Percentiles rank a stretch among this genome's conserved stretches.
Evolutionary conservation across 2,797 vertebrate species (phyloP).

Genomic region (Artibeus jamaicensis): DNA sequence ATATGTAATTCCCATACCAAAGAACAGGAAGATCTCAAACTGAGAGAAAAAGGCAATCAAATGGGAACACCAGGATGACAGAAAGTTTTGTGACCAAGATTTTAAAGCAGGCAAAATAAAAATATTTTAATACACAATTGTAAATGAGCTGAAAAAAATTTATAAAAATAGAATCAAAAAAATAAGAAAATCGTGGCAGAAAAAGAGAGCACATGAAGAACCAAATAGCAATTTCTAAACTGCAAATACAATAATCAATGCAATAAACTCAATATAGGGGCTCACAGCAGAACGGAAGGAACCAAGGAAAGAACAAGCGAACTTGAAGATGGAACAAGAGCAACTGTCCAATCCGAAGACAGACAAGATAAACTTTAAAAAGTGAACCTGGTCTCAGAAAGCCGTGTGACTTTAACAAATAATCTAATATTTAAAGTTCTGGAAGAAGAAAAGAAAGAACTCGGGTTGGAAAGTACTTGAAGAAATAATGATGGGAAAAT

Average conservation of each 20-base stretch:
- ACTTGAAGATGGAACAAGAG: neutral
- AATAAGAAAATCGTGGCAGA: neutral
- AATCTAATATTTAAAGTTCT: neutral
- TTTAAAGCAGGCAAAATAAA: neutral
- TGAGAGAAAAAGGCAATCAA: neutral
- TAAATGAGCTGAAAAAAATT: neutral
- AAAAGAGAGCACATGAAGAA: neutral
- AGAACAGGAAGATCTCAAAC: neutral
- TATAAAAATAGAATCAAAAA: neutral
- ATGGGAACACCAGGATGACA: neutral
- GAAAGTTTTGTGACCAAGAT: neutral
- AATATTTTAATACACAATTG: neutral
- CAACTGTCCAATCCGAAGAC: no score
- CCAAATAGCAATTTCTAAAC: neutral
- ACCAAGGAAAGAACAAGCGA: neutral
- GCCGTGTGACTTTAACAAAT: neutral
- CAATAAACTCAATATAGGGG: no score
- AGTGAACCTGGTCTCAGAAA: neutral
- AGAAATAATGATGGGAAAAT: neutral
- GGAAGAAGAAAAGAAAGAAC: neutral
- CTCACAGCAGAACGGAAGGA: neutral
- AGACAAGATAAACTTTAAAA: neutral
- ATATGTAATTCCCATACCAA: neutral
- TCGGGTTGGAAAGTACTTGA: neutral
- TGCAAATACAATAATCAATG: neutral